Percentiles rank a stretch among this genome's conserved stretches.
phyloP scores from a whole-genome alignment of 1,140 invertebrate genomes.

The Ceratina calcarata region DNA sequence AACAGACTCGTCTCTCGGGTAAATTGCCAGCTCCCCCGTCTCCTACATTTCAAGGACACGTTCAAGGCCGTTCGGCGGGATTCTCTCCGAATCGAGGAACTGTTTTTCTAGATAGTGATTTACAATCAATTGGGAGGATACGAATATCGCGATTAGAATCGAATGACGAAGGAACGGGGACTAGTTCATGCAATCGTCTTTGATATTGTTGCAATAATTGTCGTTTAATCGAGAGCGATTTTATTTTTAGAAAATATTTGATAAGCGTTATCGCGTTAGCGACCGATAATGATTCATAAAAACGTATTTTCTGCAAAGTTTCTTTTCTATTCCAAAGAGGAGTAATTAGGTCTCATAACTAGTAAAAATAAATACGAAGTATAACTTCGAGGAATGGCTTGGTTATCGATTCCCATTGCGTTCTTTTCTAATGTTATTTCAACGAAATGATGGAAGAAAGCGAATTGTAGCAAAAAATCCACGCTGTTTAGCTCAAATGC shows the following conservation, averaged over 20 bases:
- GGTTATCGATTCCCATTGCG: too few relatives aligned
- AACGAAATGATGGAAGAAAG: too few relatives aligned
- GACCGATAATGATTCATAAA: neutral
- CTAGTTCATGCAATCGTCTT: neutral
- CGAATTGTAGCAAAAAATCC: neutral
- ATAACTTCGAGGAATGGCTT: too few relatives aligned
- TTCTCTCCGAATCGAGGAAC: neutral
- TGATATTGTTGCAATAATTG: neutral
- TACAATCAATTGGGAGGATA: neutral
- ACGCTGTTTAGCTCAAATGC: neutral
- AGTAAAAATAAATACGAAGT: too few relatives aligned
- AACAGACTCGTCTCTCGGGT: slow-evolving; percentile 17
- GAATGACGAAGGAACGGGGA: neutral
- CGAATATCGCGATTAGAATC: neutral
- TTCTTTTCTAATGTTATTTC: neutral
- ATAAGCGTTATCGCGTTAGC: neutral
- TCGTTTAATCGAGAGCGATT: neutral
- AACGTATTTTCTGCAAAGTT: neutral
- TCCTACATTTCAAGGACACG: slow-evolving; percentile 42
- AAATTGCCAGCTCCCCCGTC: slow-evolving; percentile 33
- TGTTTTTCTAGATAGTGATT: neutral
- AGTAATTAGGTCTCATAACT: too few relatives aligned
- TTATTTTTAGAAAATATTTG: slow-evolving; percentile 19
- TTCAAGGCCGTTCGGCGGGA: slow-evolving; percentile 25
- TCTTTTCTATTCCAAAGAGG: neutral